Base-by-base conservation (phyloP, 2,113 vertebrate genomes). In the Megaceryle torquata region DNA sequence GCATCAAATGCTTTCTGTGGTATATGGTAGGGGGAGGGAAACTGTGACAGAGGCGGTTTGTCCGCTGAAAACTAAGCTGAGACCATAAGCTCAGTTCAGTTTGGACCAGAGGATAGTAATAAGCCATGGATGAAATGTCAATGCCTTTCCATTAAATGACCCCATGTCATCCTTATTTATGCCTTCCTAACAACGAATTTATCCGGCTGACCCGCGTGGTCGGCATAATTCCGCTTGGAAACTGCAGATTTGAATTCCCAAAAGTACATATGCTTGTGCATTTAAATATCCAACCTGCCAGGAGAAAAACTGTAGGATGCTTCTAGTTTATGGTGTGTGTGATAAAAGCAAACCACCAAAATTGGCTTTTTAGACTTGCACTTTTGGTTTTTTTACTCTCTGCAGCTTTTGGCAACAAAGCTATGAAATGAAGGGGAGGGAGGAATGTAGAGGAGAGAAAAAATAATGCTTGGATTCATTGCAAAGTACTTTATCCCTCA, bases 121-220 rank as follows among this genome's bases (percentile, higher is more conserved):
- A 87, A 94, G 93, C 67, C 28, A 59, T 39, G 70, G 84, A 95
- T 77, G 50, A 94, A 92, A 88, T 86, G 61, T 84, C 80, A 76
- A 26, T 79, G 77, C 69, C 48, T 80, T 89, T 82, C 67, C 57
- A 70, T 85, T 91, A 94, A 71, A 48, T 87, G 81, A 80, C 72
- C 65, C 83, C 4, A 3, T 37, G 69, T 72, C 83, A 93, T 82
- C 63, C 74, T 92, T 89, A 87, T 92, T 96, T 93, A 84, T 0
- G 4, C 76, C 68, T 87, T 94, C 80, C 61, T 85, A 91, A 82
- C 65, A 87, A 69, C 3, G 2, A 53, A 61, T 79, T 72, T 56
- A 90, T 43, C 72, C 77, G 90, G 61, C 82, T 89, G 72, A 74
- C 76, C 82, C 72, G 77, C 0, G 11, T 76, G 83, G 85, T 69